These are phyloP conservation scores for Palythoa grandis DNA, from an alignment of 92 coral and sea anemone species.

Conservation along the genomic window DNA sequence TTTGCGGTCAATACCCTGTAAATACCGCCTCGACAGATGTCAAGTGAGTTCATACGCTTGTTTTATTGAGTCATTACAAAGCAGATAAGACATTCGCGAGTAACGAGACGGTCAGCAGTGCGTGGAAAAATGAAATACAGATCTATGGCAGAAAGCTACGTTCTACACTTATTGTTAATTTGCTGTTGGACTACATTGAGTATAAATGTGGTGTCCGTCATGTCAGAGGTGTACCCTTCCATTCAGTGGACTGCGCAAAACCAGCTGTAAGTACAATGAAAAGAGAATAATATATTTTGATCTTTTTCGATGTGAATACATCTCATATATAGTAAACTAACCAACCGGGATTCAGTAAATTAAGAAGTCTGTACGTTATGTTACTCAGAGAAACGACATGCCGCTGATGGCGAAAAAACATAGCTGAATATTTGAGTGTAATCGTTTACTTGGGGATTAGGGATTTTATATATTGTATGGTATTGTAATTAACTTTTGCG, in stretches of 20 bases:
- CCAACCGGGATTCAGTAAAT: neutral
- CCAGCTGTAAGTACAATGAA: slow-evolving; percentile 75
- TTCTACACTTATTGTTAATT: neutral
- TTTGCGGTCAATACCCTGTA: slow-evolving; percentile 33
- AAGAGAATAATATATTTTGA: slow-evolving; percentile 9
- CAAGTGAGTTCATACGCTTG: slow-evolving; percentile 43
- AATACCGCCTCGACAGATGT: slow-evolving; percentile 44
- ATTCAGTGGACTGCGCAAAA: slow-evolving; percentile 83
- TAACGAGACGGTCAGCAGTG: neutral
- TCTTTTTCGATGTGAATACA: neutral
- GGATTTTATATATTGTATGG: slow-evolving; percentile 22
- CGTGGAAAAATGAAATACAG: neutral
- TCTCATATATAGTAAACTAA: neutral
- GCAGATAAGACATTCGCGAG: slow-evolving; percentile 14
- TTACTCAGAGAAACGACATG: neutral
- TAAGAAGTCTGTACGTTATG: neutral
- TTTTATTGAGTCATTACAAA: slow-evolving; percentile 38
- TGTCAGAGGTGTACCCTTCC: slow-evolving; percentile 68
- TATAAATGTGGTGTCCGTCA: slow-evolving; percentile 52
- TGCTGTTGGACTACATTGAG: slow-evolving; percentile 36
- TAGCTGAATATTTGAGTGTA: slow-evolving; percentile 2
- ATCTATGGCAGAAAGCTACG: neutral
- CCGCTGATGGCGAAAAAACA: slow-evolving; percentile 1
- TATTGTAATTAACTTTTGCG: slow-evolving; percentile 21
- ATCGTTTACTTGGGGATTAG: slow-evolving; percentile 33